phyloP scores from a whole-genome alignment of 2,888 invertebrate genomes.

The Athripsodes cinereus region DNA sequence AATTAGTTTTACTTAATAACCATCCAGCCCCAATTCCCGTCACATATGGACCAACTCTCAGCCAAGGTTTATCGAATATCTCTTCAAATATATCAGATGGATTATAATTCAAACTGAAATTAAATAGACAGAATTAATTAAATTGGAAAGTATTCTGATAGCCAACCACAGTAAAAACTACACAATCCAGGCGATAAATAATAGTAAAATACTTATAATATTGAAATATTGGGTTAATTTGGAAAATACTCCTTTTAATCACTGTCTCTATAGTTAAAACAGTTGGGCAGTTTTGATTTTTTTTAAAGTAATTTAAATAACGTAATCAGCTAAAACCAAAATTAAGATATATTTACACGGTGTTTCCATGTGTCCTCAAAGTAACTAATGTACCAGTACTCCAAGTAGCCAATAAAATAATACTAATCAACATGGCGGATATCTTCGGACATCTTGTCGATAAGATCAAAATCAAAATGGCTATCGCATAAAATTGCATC shows the following conservation, averaged over 20 bases:
- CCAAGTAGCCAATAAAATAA: conserved; percentile 41
- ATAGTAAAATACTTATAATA: too few relatives aligned
- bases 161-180: too few relatives aligned
- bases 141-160: too few relatives aligned
- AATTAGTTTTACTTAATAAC: conserved; percentile 61
- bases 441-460: conserved; percentile 41
- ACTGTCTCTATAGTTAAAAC: too few relatives aligned
- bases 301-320: too few relatives aligned
- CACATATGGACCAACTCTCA: conserved; percentile 66
- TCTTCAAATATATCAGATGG: conserved; percentile 48
- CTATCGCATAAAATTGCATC: conserved; percentile 66
- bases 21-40: conserved; percentile 69
- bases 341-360: too few relatives aligned
- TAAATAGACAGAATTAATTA: background rate
- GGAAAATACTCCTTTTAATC: too few relatives aligned
- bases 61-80: conserved; percentile 69
- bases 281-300: too few relatives aligned
- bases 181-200: too few relatives aligned
- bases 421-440: conserved; percentile 35
- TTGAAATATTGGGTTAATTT: too few relatives aligned
- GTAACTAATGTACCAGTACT: conserved; percentile 46
- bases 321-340: too few relatives aligned
- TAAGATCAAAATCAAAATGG: conserved; percentile 58
- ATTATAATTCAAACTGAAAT: too few relatives aligned
- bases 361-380: conserved; percentile 26